Percentiles rank a stretch among this genome's conserved stretches.
These are phyloP conservation scores for Ciconia boyciana DNA, from an alignment of 2,113 vertebrate species.

Conservation along the genomic window DNA sequence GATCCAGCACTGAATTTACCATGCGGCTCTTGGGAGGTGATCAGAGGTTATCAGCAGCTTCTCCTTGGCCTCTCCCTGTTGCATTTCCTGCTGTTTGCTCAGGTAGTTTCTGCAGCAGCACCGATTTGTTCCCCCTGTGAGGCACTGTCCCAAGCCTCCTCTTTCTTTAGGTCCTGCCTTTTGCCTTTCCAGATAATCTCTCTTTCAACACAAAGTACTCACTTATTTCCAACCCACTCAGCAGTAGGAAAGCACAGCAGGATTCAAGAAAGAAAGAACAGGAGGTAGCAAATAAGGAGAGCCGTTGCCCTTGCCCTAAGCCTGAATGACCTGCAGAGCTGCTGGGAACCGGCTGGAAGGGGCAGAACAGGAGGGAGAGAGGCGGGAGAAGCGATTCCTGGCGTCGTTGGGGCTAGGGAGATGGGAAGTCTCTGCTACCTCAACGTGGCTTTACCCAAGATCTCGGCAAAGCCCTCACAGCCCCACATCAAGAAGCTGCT, in stretches of 20 bases:
- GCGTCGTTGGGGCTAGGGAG: neutral
- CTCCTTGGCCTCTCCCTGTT: slow-evolving; percentile 58
- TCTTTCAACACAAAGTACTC: fast-evolving
- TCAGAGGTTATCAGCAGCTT: neutral
- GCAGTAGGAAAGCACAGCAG: neutral
- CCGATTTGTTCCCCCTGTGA: slow-evolving; percentile 33
- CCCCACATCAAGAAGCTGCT: neutral
- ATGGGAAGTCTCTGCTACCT: neutral
- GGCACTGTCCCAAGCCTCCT: neutral
- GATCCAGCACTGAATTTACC: neutral
- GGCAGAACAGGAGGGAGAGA: neutral
- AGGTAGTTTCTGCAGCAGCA: slow-evolving; percentile 63
- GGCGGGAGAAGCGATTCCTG: neutral
- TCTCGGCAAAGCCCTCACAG: neutral
- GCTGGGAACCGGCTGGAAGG: neutral
- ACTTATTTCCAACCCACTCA: neutral
- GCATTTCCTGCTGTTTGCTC: slow-evolving; percentile 64
- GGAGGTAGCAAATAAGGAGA: neutral
- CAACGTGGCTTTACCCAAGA: neutral
- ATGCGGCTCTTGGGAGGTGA: neutral
- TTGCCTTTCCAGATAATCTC: neutral
- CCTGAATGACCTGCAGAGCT: neutral
- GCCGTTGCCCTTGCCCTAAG: neutral
- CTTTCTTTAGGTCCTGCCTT: neutral
- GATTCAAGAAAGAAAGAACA: neutral